Evolutionary conservation across 2,888 invertebrate species (phyloP), one percentile per base, ranked within the genome.

Genomic region (Drosophila pseudotakahashii): DNA sequence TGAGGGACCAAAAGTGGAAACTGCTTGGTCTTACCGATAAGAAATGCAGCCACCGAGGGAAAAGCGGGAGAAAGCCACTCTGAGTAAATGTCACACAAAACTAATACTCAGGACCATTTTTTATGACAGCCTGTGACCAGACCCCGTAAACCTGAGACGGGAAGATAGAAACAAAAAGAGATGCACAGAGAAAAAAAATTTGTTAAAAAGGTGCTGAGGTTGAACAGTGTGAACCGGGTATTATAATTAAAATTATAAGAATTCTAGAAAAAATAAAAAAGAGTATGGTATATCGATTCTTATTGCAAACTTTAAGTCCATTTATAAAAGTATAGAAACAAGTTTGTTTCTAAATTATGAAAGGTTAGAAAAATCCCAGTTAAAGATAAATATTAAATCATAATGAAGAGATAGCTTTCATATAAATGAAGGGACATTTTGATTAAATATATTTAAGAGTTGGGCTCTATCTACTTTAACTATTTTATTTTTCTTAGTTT

Each of bases 41-140:
- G 72, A 63, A 82, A 62, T 77, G 84, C 83, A 66, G 73, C 77
- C 54, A 30, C 44, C 6, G 30, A 30, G 66, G 13, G 23, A n/a
- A n/a, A 60, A 19, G 69, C 4, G 32, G 67, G 30, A 19, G 26
- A 50, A 64, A 57, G 70, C 39, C 84, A 75, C 86, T 77, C 83
- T 82, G 88, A 86, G 88, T 82, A 82, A 86, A 82, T 82, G 88
- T 85, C 88, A 85, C 73, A 83, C 75, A 88, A 88, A 82, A 86
- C 80, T 83, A 88, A 83, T 88, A 83, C 89, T 83, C 73, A 78
- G 77, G 78, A 86, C 89, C 73, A 83, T 83, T 88, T 83, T 83
- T 83, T 83, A 83, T 86, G 89, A 83, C 89, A 88, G 72, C 73
- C 74, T 36, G 69, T 59, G 69, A 63, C 60, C 58, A 36, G 45